Conservation (phyloP, 1,140 invertebrate genomes). For the Tenebrio molitor region DNA sequence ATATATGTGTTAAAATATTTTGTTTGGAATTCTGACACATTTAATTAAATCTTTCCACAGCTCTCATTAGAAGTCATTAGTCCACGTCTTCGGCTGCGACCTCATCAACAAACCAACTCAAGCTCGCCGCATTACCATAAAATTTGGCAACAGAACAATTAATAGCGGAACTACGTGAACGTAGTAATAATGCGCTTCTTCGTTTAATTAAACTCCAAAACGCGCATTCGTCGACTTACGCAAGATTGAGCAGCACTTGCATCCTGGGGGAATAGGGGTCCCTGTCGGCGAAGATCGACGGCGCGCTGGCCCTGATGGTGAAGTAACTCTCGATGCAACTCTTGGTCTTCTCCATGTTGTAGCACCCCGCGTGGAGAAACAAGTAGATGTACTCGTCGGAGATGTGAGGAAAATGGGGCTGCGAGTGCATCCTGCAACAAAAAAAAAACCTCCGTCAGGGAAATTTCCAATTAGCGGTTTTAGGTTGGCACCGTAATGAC, state of each 20-base stretch:
- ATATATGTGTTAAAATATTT: no score
- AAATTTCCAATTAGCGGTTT: not conserved
- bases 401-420: conserved; percentile 71
- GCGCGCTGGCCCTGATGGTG: conserved; percentile 69
- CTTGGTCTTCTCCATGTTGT: conserved; percentile 71
- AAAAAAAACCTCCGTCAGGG: conserved; percentile 37
- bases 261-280: conserved; percentile 68
- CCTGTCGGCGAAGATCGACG: conserved; percentile 70
- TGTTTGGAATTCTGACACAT: no score
- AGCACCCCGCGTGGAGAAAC: conserved; percentile 74
- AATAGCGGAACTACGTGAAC: no score
- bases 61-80: no score
- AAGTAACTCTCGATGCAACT: conserved; percentile 73
- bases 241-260: conserved; percentile 68
- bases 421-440: conserved; percentile 70
- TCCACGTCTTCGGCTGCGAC: no score
- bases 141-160: no score
- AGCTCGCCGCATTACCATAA: no score
- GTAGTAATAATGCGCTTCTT: no score
- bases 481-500: not conserved
- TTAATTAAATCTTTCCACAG: no score
- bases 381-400: conserved; percentile 72
- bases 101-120: no score
- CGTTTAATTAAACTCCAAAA: not conserved
- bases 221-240: no score